Evolutionary conservation across 2,888 invertebrate species (phyloP).

Genomic region (Lacanobia wlatinum): DNA sequence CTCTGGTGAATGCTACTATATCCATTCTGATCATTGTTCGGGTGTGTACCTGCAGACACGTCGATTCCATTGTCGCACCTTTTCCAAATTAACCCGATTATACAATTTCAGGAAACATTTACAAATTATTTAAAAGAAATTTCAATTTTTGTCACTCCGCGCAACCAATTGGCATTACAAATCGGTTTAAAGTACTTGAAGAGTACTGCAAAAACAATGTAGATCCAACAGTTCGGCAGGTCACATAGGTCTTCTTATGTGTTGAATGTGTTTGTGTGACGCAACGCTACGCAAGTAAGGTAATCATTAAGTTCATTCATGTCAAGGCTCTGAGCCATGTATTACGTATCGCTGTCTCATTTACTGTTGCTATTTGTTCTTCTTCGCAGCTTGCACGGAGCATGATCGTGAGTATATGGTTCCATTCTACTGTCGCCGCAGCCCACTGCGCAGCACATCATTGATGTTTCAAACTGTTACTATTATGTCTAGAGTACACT

Average conservation of each 20-base stretch:
- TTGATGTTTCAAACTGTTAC: slow-evolving; percentile 59
- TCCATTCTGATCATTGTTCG: slow-evolving; percentile 51
- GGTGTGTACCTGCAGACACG: slow-evolving; percentile 68
- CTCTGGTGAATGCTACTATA: slow-evolving; percentile 60
- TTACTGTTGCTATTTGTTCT: slow-evolving; percentile 92
- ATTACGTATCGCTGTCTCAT: slow-evolving; percentile 87
- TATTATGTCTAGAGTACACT: slow-evolving; percentile 65
- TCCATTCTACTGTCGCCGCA: slow-evolving; percentile 73
- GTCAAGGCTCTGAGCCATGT: slow-evolving; percentile 76
- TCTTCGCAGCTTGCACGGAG: slow-evolving; percentile 96
- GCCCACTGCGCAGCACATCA: slow-evolving; percentile 65
- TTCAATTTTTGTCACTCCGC: slow-evolving; percentile 13
- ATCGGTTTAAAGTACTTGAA: slow-evolving; percentile 47
- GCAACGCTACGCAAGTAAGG: slow-evolving; percentile 66
- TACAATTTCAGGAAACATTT: slow-evolving; percentile 51
- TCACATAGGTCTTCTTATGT: slow-evolving; percentile 58
- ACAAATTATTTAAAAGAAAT: slow-evolving; percentile 5
- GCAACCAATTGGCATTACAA: slow-evolving; percentile 54
- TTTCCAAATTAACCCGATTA: slow-evolving; percentile 58
- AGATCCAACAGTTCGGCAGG: slow-evolving; percentile 60
- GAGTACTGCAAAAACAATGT: slow-evolving; percentile 42
- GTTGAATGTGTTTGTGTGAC: slow-evolving; percentile 67
- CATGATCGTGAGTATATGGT: slow-evolving; percentile 96
- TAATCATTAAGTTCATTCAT: slow-evolving; percentile 73
- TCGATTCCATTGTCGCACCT: slow-evolving; percentile 55